Conservation (phyloP, 2,888 invertebrate species). For the Protodeltote pygarga region DNA sequence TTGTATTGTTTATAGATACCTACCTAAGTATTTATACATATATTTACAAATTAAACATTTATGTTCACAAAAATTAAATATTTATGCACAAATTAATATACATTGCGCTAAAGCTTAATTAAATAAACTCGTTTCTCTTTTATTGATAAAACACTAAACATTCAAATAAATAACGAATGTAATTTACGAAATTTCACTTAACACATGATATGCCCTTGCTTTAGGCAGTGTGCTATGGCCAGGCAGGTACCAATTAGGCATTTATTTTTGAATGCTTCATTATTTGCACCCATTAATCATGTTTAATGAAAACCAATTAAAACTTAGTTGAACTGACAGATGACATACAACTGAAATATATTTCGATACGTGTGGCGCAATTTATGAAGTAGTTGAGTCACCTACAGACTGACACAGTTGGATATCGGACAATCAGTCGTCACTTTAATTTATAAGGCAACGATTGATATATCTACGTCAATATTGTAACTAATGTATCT, state of each 20-base stretch:
- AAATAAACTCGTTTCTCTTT: slow-evolving; percentile 12
- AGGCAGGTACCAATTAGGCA: slow-evolving; percentile 27
- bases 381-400: slow-evolving; percentile 56
- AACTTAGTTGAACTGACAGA: slow-evolving; percentile 45
- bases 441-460: slow-evolving; percentile 49
- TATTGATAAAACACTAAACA: slow-evolving; percentile 21
- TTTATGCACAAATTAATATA: slow-evolving; percentile 6
- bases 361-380: slow-evolving; percentile 45
- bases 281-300: slow-evolving; percentile 59
- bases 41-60: no score
- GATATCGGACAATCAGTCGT: slow-evolving; percentile 50
- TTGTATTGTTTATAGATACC: no score
- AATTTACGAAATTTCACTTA: slow-evolving; percentile 38
- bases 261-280: slow-evolving; percentile 49
- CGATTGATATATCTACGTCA: slow-evolving; percentile 50
- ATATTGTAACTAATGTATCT: slow-evolving; percentile 22
- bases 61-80: background rate
- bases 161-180: slow-evolving; percentile 35
- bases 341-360: slow-evolving; percentile 42
- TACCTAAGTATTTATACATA: no score
- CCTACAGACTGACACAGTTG: slow-evolving; percentile 42
- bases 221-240: slow-evolving; percentile 36
- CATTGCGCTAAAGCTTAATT: slow-evolving; percentile 16
- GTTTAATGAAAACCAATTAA: slow-evolving; percentile 69
- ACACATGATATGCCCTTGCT: slow-evolving; percentile 52